These are phyloP conservation scores for Protonemura montana DNA, from an alignment of 2,888 invertebrate species.

Conservation along the genomic window DNA sequence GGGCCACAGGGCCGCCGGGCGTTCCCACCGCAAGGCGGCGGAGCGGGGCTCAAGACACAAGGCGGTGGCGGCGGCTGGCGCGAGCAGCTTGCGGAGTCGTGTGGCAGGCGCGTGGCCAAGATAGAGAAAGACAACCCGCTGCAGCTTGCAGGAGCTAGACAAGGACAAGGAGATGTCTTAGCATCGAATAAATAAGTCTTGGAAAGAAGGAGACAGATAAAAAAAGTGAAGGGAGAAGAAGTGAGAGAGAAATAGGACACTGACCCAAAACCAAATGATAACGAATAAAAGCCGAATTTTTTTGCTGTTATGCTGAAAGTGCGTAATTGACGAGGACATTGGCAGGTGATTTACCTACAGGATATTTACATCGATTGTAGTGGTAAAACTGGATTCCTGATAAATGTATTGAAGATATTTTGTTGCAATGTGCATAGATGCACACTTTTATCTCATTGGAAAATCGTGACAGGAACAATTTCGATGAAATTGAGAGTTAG, in stretches of 20 bases:
- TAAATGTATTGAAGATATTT: neutral
- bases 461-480: neutral
- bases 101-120: constrained; percentile 50
- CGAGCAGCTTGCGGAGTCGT: constrained; percentile 45
- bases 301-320: constrained; percentile 18
- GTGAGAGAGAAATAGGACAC: constrained; percentile 45
- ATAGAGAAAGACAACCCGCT: constrained; percentile 39
- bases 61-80: too few relatives aligned
- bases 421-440: neutral
- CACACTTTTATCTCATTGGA: too few relatives aligned
- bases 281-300: constrained; percentile 26
- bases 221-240: neutral
- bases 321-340: neutral
- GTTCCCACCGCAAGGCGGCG: too few relatives aligned
- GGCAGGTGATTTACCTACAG: constrained; percentile 15
- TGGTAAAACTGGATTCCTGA: neutral
- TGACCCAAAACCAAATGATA: constrained; percentile 44
- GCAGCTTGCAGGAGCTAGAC: neutral
- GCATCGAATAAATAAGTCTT: constrained; percentile 33
- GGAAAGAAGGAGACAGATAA: constrained; percentile 17
- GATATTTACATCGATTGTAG: neutral
- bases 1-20: neutral
- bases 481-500: neutral
- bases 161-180: constrained; percentile 9
- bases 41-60: too few relatives aligned